Evolutionary conservation across 2,113 vertebrate species (phyloP), one percentile per base, ranked within the genome.

Genomic region (Clarias macrocephalus): DNA sequence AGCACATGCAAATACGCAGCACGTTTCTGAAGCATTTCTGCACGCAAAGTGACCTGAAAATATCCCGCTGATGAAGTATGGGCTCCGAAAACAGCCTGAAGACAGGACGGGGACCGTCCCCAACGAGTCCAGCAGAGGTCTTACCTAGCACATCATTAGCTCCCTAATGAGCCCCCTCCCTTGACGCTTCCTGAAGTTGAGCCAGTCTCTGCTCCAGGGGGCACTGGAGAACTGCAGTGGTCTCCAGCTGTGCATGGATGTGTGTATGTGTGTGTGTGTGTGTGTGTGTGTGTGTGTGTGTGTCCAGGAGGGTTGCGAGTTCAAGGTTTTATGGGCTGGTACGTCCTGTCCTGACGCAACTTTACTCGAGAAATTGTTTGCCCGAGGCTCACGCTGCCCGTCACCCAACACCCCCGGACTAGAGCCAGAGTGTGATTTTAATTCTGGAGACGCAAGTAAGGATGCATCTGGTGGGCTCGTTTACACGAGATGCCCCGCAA

Each of bases 81-180:
- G 18, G 42, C 72, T 82, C 80, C 16, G 13, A 80, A 63, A 79
- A 62, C 60, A 33, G 62, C 63, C 37, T 18, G 30, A 84, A 75
- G 10, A 81, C 8, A 16, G 19, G n/a, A 25, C 52, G 13, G 5
- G 68, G 48, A 23, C 77, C 81, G 82, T 88, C 19, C 59, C 10
- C 52, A 19, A 7, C 72, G 37, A 59, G 63, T 81, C 76, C 88
- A 88, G 82, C 79, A 88, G 70, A 52, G 79, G 82, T 84, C 87
- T 83, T 37, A 87, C 75, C 77, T 62, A 82, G 76, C 87, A 88
- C 89, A 88, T 90, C 81, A 88, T 90, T 86, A 90, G 77, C 87
- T 76, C 72, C 52, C 85, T 88, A 88, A 88, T 83, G 80, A 86
- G 76, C 76, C 30, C 68, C 15, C 30, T 60, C 15, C 28, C 25